These are phyloP conservation scores for Drosophila mimetica DNA, from an alignment of 2,888 invertebrate species.

Conservation along the genomic window DNA sequence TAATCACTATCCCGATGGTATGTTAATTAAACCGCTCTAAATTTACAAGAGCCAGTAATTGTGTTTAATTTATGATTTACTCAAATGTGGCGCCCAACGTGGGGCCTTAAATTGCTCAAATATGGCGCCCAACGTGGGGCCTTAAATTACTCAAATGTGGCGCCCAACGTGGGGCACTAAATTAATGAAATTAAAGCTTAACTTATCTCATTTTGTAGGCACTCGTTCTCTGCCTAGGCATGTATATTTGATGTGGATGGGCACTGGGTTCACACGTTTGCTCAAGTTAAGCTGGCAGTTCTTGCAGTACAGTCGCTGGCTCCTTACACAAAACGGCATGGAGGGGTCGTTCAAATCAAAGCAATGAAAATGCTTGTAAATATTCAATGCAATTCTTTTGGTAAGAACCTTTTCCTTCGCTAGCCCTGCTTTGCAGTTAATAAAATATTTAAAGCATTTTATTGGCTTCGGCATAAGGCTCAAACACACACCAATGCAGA, in stretches of 20 bases:
- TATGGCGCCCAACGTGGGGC: conserved; percentile 16
- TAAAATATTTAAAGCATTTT: conserved; percentile 75
- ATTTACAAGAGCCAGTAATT: conserved; percentile 47
- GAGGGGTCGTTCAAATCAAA: conserved; percentile 73
- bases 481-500: conserved; percentile 50
- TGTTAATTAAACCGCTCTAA: conserved; percentile 43
- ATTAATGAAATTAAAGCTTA: neutral
- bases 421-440: conserved; percentile 66
- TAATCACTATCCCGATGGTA: conserved; percentile 46
- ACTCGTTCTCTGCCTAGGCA: conserved; percentile 8
- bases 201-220: conserved; percentile 50
- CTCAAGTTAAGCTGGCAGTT: conserved; percentile 58
- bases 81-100: conserved; percentile 11
- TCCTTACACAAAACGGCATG: conserved; percentile 40
- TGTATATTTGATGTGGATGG: conserved; percentile 35
- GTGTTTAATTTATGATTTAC: conserved; percentile 39
- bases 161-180: conserved; percentile 4
- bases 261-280: conserved; percentile 50
- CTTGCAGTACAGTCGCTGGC: conserved; percentile 67
- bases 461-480: conserved; percentile 62
- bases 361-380: conserved; percentile 83
- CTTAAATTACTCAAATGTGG: neutral
- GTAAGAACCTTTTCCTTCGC: conserved; percentile 35
- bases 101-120: neutral
- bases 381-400: conserved; percentile 69